Evolutionary conservation across 1,140 invertebrate species (phyloP), one percentile per base, ranked within the genome.

Genomic region (Caenorhabditis remanei): DNA sequence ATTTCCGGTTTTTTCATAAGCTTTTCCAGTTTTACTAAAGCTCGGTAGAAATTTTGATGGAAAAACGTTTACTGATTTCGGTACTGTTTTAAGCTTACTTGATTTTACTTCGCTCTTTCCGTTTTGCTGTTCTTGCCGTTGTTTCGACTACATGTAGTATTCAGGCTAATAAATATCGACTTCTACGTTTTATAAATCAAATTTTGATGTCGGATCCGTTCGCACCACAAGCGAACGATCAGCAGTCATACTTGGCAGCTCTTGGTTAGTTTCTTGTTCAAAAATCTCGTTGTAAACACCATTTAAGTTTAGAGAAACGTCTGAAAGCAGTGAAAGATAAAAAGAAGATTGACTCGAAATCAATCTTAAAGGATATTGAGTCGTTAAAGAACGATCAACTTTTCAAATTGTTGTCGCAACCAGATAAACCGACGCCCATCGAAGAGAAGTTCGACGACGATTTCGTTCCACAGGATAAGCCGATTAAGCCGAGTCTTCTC

Each of bases 381-480:
- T 79, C 71, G 19, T n/a, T 79, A 21, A 79, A 79, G 53, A 79
- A 79, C 71, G 71, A 79, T 24, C 71, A 50, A 50, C 11, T 79
- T 9, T 79, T 79, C 46, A 50, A 79, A 32, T 41, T 79, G 21
- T 24, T 79, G 46, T 21, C 71, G 9, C 19, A 79, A 24, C 71
- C 71, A 8, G 65, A 8, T 11, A 53, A 79, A n/a, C 43, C 19
- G 9, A n/a, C 67, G 4, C 5, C 43, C 14, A 40, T 14, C 13
- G 46, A 53, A 21, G 32, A 79, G 46, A 50, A 21, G 40, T 87
- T 87, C 71, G 86, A 87, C 6, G 86, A 87, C 79, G 71, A 87
- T 40, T 87, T 83, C 4, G 41, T 87, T 16, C n/a, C 24, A 8
- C 46, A 79, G 32, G 86, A 87, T 56, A 58, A 48, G 13, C 50